phyloP scores from a whole-genome alignment of 2,113 vertebrate genomes.

The Dolichotis patagonum region DNA sequence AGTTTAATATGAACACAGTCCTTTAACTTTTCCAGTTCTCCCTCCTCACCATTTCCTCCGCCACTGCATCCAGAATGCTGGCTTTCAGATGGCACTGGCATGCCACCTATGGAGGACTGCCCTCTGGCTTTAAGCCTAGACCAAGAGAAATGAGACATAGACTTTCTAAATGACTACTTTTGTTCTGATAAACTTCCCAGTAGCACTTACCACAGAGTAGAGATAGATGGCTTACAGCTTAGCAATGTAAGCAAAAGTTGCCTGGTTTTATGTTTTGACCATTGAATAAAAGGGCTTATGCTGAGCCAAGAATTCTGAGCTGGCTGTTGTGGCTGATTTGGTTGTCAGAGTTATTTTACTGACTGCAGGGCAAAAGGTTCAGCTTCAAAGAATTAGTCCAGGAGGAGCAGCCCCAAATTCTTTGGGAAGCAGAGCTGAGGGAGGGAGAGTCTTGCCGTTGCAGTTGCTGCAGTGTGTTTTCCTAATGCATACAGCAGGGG shows the following conservation, averaged over 20 bases:
- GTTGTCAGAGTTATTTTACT: neutral
- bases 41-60: neutral
- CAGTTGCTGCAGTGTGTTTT: neutral
- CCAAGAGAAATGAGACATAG: conserved; percentile 36
- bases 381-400: neutral
- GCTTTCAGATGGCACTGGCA: neutral
- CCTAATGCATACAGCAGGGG: neutral
- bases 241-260: neutral
- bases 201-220: neutral
- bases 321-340: neutral
- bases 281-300: neutral
- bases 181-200: neutral
- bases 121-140: neutral
- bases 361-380: neutral
- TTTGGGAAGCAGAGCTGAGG: neutral
- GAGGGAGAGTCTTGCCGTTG: neutral
- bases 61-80: neutral
- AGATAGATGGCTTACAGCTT: neutral
- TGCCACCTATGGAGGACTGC: neutral
- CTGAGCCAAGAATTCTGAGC: conserved; percentile 28
- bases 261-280: conserved; percentile 51
- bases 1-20: neutral
- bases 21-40: neutral
- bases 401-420: neutral
- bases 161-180: neutral